Percentiles rank a stretch among this genome's conserved stretches.
These are phyloP conservation scores for Pediacus dermestoides DNA, from an alignment of 2,888 invertebrate species.

Conservation along the genomic window DNA sequence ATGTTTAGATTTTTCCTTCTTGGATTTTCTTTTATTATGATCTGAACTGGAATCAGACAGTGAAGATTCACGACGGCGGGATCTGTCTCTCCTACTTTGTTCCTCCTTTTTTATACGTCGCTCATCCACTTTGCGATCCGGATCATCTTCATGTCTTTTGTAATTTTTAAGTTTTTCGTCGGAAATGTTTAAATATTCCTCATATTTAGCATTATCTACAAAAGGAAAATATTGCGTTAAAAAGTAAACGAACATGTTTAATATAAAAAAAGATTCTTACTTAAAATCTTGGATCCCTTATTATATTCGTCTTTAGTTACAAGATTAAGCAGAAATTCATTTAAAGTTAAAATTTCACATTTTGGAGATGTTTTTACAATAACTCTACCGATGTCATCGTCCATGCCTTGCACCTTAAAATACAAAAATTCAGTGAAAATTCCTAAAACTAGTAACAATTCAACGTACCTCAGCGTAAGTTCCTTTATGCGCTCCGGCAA, in stretches of 20 bases:
- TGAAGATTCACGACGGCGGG: slow-evolving; percentile 16
- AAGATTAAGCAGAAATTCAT: slow-evolving; percentile 73
- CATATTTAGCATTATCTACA: slow-evolving; percentile 68
- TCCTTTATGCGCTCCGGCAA: slow-evolving; percentile 71
- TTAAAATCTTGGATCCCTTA: slow-evolving; percentile 80
- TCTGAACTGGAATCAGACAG: slow-evolving; percentile 6
- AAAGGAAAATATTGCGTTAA: slow-evolving; percentile 18
- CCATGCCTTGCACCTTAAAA: slow-evolving; percentile 69
- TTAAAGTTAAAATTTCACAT: slow-evolving; percentile 64
- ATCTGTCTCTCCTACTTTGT: too few species aligned
- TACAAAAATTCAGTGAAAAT: slow-evolving; percentile 13
- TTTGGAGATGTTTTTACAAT: slow-evolving; percentile 72
- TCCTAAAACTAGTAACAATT: not conserved
- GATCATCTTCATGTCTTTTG: slow-evolving; percentile 37
- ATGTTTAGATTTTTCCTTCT: slow-evolving; percentile 33
- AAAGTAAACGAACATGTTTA: slow-evolving; percentile 1
- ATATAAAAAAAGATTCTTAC: slow-evolving; percentile 56
- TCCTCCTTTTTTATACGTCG: slow-evolving; percentile 13
- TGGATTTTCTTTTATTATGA: slow-evolving; percentile 30
- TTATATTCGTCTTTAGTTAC: slow-evolving; percentile 78
- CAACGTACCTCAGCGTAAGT: slow-evolving; percentile 71
- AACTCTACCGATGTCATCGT: slow-evolving; percentile 76
- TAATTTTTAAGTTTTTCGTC: slow-evolving; percentile 27
- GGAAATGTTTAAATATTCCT: slow-evolving; percentile 55
- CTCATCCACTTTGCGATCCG: slow-evolving; percentile 15